Conservation (phyloP, 2,113 vertebrate genomes). For the Triplophysa dalaica region DNA sequence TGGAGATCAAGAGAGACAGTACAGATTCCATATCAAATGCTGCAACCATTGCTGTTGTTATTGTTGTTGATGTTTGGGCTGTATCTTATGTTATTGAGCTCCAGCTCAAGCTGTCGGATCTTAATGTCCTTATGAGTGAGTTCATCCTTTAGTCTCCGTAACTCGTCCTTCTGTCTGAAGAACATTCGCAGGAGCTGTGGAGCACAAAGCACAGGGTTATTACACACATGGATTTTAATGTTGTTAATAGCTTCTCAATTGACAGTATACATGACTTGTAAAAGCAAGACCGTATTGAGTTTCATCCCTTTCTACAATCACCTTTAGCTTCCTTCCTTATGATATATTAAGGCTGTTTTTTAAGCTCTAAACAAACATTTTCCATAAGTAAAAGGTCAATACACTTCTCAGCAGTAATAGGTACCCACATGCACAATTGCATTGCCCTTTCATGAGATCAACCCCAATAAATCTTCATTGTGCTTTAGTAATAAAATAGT, state of each 20-base stretch:
- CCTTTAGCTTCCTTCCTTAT: too few relatives aligned
- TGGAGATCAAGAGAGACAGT: slow-evolving; percentile 4
- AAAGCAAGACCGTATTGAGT: too few relatives aligned
- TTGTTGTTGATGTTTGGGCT: slow-evolving; percentile 87
- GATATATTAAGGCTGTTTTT: too few relatives aligned
- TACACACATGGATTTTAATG: background rate
- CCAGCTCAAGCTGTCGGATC: slow-evolving; percentile 94
- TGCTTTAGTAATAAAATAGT: background rate
- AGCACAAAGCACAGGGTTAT: slow-evolving; percentile 6
- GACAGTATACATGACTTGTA: too few relatives aligned
- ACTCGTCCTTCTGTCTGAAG: slow-evolving; percentile 95
- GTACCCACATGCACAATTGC: too few relatives aligned
- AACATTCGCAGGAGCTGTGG: slow-evolving; percentile 93
- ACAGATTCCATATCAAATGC: slow-evolving; percentile 39
- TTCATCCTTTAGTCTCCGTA: slow-evolving; percentile 90
- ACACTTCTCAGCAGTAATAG: background rate
- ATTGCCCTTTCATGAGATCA: background rate
- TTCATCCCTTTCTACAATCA: too few relatives aligned
- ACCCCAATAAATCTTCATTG: background rate
- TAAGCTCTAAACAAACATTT: too few relatives aligned
- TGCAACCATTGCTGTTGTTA: slow-evolving; percentile 70
- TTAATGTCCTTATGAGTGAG: slow-evolving; percentile 87
- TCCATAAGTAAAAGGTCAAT: too few relatives aligned
- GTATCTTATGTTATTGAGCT: slow-evolving; percentile 93
- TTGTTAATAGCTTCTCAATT: too few relatives aligned